Base-by-base conservation (phyloP, 2,113 vertebrate species). In the Oryzias woworae region DNA sequence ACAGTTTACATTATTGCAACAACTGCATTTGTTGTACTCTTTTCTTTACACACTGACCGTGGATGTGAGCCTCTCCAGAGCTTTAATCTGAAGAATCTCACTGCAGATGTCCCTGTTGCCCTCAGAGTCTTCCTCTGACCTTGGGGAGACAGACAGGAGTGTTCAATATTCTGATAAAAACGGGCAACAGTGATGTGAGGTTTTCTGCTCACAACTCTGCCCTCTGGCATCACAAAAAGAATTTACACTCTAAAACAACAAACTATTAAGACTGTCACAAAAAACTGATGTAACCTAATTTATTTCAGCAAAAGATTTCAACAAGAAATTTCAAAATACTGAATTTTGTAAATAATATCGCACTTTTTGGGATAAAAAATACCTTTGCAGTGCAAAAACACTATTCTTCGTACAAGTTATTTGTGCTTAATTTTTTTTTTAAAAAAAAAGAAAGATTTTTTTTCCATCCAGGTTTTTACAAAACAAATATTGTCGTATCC, bases 51-150 rank as follows among this genome's bases (percentile, higher is more conserved):
- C 31, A 76, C 86, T 75, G 48, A 86, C 88, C 92, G 95, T 97
- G 75, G 96, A 96, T 4, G 96, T 98, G 48, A 99, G 94, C 41
- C 94, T 94, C 82, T 94, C 95, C 8, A 98, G 89, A 57, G 92
- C 92, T 79, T 92, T 93, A 88, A 94, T 92, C 88, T 93, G 92
- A 42, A 94, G 94, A 72, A 96, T 94, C 90, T 97, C 95, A 71
- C 94, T 93, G 70, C 93, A 94, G 78, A 94, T 93, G 86, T 98
- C 95, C 72, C 93, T 84, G 2, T 87, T 96, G 87, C 92, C 96
- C 86, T 78, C 94, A 82, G 93, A 94, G 94, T 93, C 94, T 85
- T 93, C 94, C 86, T 92, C 89, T 20, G 94, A 93, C 88, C 97
- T 95, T 80, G 18, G 48, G 61, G 8, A 17, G 15, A 76, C 62